Evolutionary conservation across 2,888 invertebrate genomes (phyloP), one percentile per base, ranked within the genome.

Genomic region (Hemithea aestivaria): DNA sequence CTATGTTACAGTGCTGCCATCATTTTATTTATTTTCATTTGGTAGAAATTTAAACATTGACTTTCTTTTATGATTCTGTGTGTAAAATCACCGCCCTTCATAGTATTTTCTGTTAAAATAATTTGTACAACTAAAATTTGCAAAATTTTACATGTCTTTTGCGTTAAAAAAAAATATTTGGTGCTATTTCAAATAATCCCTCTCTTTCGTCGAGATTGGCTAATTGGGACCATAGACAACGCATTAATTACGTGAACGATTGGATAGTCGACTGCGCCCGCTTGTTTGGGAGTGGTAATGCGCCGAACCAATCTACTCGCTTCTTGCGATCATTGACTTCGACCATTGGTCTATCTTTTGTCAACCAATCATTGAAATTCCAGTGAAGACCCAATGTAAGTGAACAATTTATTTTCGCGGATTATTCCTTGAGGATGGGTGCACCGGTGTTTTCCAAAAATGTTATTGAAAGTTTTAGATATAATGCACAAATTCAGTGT

Each of bases 301-400:
- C 72, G 79, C 72, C 80, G 83, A 85, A 83, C 87, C 89, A 89
- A 89, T 89, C 89, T 90, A 91, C 91, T 91, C 91, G 92, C 90
- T 92, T 90, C 91, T 88, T 90, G 89, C 88, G 89, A 89, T 89
- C 89, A 88, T 89, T 88, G 89, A 92, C 92, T 91, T 90, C 92
- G 92, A 89, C 92, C 93, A 93, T 93, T 93, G 92, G 92, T 92
- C 92, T 92, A 92, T 90, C 90, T 89, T 91, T 91, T 90, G 91
- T 91, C 92, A 92, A 92, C 94, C 95, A 94, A 95, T 94, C 94
- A 93, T 93, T 89, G 93, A 90, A 91, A 93, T 91, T 93, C 91
- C 91, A 91, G 91, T 79, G 75, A 85, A 78, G 71, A 77, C 66
- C 73, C 78, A 79, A 80, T 83, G 87, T 87, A 87, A 87, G 85